These are phyloP conservation scores for Nyctalus aviator DNA, from an alignment of 2,797 vertebrate genomes.

Conservation along the genomic window DNA sequence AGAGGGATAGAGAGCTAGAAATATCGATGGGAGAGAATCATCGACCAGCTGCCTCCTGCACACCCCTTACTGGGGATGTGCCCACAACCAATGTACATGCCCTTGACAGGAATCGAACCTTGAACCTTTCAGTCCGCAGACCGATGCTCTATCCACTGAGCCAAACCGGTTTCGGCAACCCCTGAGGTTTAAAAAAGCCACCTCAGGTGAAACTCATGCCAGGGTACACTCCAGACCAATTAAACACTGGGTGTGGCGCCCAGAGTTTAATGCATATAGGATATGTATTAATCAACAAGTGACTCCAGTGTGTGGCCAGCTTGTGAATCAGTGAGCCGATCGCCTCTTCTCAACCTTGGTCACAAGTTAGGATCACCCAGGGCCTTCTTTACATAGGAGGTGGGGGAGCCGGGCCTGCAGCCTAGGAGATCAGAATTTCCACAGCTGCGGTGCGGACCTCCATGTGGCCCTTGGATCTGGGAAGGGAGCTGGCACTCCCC, in stretches of 20 bases:
- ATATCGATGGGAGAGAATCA: too few relatives aligned
- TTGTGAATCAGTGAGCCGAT: not conserved
- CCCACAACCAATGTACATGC: too few relatives aligned
- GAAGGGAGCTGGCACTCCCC: not conserved
- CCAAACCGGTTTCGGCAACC: too few relatives aligned
- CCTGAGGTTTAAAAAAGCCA: not conserved
- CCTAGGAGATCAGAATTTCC: not conserved
- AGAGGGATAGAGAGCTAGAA: too few relatives aligned
- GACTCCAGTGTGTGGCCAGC: not conserved
- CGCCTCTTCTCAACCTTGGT: not conserved
- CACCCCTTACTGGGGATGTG: too few relatives aligned
- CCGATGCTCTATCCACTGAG: too few relatives aligned
- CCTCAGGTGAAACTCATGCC: not conserved
- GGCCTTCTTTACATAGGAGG: rapidly evolving
- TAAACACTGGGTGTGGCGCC: not conserved
- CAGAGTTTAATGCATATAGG: too few relatives aligned
- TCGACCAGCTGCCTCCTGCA: too few relatives aligned
- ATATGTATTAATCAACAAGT: not conserved
- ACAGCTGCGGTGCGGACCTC: too few relatives aligned
- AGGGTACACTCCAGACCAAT: not conserved
- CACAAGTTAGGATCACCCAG: too few relatives aligned
- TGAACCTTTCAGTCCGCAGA: too few relatives aligned
- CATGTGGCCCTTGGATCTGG: not conserved
- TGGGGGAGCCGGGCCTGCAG: not conserved
- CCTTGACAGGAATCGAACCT: too few relatives aligned